Evolutionary conservation across 2,113 vertebrate genomes (phyloP), one percentile per base, ranked within the genome.

Genomic region (Piaya cayana): DNA sequence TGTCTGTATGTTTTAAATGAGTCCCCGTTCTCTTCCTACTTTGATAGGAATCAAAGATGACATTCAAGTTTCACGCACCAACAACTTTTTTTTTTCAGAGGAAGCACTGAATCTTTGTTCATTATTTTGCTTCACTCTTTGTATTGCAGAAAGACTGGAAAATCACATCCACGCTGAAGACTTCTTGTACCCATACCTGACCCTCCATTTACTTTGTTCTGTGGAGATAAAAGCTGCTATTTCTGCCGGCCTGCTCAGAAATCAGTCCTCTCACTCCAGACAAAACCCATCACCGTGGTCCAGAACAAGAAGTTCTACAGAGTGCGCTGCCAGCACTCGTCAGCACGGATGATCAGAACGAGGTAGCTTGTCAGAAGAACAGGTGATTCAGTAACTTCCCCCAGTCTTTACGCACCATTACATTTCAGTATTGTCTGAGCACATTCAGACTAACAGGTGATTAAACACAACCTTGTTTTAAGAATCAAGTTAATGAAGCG

Each of bases 381-480:
- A 0, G 67, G 37, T 94, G 93, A 97, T 88, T 94, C 92, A 87
- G 58, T 42, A 37, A 75, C 87, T 90, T 79, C 65, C 74, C 17
- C 83, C 25, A 56, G 68, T 80, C 91, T 63, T 92, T 92, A 90
- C 2, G 8, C 79, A 32, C 68, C 86, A 50, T 63, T 86, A 74
- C 3, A 47, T 55, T 32, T 27, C 90, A 55, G 53, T 17, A 77
- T 85, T 91, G 90, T 82, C 84, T 72, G 65, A 84, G 69, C 64
- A 82, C 39, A 68, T 34, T 67, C 2, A 78, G 47, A 77, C 55
- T 36, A 88, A 62, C 91, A 74, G 86, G 45, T 77, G 84, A 92
- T 90, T 88, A 86, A 93, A 92, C 80, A 86, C 77, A 39, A 27
- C 36, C 56, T 89, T 76, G 81, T 89, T 92, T 95, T 62, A 36